Evolutionary conservation across 1,140 invertebrate species (phyloP).

Genomic region (Mylabris phalerata): DNA sequence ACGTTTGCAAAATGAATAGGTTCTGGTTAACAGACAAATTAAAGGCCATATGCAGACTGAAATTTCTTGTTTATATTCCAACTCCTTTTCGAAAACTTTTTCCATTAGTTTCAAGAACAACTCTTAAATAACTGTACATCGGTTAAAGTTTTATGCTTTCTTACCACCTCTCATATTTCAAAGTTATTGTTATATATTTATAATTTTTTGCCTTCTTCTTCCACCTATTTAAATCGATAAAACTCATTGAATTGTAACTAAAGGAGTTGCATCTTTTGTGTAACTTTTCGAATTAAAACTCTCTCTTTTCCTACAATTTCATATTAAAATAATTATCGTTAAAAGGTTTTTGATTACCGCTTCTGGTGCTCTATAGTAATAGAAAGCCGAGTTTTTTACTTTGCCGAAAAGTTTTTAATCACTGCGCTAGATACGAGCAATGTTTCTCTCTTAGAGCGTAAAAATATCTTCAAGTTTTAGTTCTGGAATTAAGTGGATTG

Average conservation of each 20-base stretch:
- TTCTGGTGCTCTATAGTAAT: no score
- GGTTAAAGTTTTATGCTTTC: constrained; percentile 2
- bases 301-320: constrained; percentile 2
- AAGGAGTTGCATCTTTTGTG: constrained; percentile 3
- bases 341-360: constrained; percentile 23
- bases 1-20: neutral
- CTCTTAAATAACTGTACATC: constrained; percentile 16
- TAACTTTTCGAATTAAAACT: constrained; percentile 19
- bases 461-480: no score
- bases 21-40: neutral
- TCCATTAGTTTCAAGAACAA: constrained; percentile 15
- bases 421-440: no score
- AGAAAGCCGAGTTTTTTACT: no score
- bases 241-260: neutral
- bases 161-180: constrained; percentile 11
- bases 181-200: constrained; percentile 2
- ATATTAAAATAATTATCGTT: constrained; percentile 26
- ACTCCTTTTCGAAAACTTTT: constrained; percentile 5
- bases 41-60: constrained; percentile 11
- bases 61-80: constrained; percentile 9
- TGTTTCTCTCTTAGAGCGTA: no score
- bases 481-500: no score
- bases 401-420: no score
- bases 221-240: constrained; percentile 4
- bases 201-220: no score